Percentiles rank a stretch among this genome's conserved stretches.
Conservation (phyloP, 2,113 vertebrate genomes). For the Tupaia chinensis region DNA sequence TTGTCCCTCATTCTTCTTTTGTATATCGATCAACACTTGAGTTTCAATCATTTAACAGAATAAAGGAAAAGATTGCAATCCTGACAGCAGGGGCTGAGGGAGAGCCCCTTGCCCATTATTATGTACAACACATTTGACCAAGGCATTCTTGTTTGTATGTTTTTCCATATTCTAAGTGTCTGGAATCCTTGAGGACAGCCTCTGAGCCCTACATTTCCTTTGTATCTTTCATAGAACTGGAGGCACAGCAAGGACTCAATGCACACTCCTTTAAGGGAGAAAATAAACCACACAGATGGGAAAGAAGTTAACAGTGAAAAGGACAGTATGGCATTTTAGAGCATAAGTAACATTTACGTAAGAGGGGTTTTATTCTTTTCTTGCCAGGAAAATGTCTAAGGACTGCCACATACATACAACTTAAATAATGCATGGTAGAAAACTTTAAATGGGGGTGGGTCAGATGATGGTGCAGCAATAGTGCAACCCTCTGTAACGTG, state of each 20-base stretch:
- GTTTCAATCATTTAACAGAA: neutral
- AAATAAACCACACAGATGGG: neutral
- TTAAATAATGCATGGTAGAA: neutral
- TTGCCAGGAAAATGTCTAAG: neutral
- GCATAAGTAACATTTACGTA: slow-evolving; percentile 1
- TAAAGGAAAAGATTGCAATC: neutral
- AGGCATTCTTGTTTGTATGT: neutral
- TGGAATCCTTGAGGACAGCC: neutral
- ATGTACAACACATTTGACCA: neutral
- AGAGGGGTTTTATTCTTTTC: slow-evolving; percentile 6
- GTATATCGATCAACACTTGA: neutral
- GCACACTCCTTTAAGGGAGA: neutral
- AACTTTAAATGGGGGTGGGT: too few relatives aligned
- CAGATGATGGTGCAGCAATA: too few relatives aligned
- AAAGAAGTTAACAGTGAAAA: slow-evolving; percentile 20
- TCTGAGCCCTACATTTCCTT: neutral
- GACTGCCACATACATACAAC: neutral
- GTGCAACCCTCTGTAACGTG: too few relatives aligned
- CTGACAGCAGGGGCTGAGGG: neutral
- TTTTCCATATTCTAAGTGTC: neutral
- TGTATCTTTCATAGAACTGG: neutral
- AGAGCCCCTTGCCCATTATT: neutral
- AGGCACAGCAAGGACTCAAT: neutral
- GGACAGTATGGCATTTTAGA: slow-evolving; percentile 33
- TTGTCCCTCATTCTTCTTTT: neutral